Evolutionary conservation across 2,888 invertebrate genomes (phyloP).

Genomic region (Branchipolynoe longqiensis): DNA sequence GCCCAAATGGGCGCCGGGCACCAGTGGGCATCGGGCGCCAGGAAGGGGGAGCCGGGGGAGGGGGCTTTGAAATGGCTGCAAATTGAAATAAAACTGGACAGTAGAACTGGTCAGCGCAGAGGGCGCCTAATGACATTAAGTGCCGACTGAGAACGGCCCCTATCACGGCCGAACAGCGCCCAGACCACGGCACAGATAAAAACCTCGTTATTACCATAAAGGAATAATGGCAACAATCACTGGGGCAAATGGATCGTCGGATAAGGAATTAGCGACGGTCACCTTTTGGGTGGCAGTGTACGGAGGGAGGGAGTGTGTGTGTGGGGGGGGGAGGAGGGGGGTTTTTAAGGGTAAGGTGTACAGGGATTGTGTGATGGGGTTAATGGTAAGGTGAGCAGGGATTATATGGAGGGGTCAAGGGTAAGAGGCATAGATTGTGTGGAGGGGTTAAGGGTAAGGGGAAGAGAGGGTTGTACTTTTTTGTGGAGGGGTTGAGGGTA

Average conservation of each 20-base stretch:
- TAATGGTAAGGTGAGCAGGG: conserved; percentile 28
- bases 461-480: too few relatives aligned
- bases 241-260: conserved; percentile 35
- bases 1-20: conserved; percentile 19
- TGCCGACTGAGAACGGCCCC: conserved; percentile 13
- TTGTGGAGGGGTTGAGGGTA: too few relatives aligned
- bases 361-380: conserved; percentile 23
- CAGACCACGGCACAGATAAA: conserved; percentile 8
- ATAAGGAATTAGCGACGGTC: conserved; percentile 28
- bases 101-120: conserved; percentile 25
- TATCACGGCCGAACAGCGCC: background rate
- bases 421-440: too few relatives aligned
- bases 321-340: too few relatives aligned
- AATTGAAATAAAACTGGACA: conserved; percentile 52
- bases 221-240: conserved; percentile 41
- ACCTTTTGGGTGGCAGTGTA: conserved; percentile 4
- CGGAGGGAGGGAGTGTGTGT: too few relatives aligned
- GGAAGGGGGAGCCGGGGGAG: too few relatives aligned
- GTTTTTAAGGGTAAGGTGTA: too few relatives aligned
- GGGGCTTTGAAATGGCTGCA: conserved; percentile 37
- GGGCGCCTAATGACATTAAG: conserved; percentile 25
- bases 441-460: too few relatives aligned
- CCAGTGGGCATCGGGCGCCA: too few relatives aligned
- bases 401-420: too few relatives aligned
- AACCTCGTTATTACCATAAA: conserved; percentile 42